These are phyloP conservation scores for Papilio elwesi DNA, from an alignment of 2,888 invertebrate genomes.

Conservation along the genomic window DNA sequence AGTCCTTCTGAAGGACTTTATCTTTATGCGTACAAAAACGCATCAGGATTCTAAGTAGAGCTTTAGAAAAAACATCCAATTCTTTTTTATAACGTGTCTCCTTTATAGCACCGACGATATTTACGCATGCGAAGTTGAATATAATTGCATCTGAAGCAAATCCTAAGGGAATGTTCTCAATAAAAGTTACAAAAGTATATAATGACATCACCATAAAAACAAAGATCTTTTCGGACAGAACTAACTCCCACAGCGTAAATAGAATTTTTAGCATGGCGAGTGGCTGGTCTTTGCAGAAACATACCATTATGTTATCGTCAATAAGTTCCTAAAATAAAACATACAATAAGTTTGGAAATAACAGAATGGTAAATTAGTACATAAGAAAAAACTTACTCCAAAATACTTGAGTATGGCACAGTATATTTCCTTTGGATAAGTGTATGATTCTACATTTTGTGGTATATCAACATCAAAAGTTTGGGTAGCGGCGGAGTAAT, in stretches of 20 bases:
- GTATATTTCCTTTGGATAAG: conserved; percentile 69
- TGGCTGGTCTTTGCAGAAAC: conserved; percentile 75
- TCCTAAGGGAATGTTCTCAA: conserved; percentile 69
- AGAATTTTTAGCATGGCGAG: conserved; percentile 82
- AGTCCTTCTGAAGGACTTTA: conserved; percentile 70
- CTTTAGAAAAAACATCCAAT: conserved; percentile 63
- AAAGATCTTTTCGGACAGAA: conserved; percentile 71
- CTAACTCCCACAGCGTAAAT: conserved; percentile 74
- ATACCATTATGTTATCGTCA: conserved; percentile 65
- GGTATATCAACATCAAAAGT: conserved; percentile 60
- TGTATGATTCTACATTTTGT: conserved; percentile 63
- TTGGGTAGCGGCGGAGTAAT: conserved; percentile 60
- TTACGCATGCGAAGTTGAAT: conserved; percentile 82
- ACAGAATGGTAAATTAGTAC: not conserved
- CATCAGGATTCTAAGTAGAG: conserved; percentile 71
- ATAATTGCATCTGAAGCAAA: conserved; percentile 80
- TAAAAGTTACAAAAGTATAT: conserved; percentile 83
- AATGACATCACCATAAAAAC: conserved; percentile 83
- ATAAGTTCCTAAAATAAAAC: conserved; percentile 61
- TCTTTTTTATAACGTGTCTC: conserved; percentile 59
- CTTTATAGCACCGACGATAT: conserved; percentile 80
- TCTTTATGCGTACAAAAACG: conserved; percentile 71
- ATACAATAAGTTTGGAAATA: not conserved
- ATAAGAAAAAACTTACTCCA: conserved; percentile 61
- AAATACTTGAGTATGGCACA: conserved; percentile 72